Base-by-base conservation (phyloP, 2,113 vertebrate genomes). In the Apistogramma diplotaenia region DNA sequence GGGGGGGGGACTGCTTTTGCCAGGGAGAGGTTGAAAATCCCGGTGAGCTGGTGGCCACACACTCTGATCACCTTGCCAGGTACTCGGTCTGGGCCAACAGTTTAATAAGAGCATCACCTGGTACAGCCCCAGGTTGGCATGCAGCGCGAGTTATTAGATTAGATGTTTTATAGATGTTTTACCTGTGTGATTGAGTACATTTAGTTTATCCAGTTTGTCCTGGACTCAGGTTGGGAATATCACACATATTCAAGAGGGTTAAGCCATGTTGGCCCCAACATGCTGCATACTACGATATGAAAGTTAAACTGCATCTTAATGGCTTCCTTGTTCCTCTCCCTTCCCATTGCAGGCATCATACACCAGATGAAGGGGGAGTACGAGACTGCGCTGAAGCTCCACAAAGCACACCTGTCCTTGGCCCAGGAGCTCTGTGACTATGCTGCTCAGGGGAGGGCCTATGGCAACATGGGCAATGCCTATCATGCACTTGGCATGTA, bases 301-400 rank as follows among this genome's bases (percentile, higher is more conserved):
- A 43, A 43, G 27, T 51, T 79, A 23, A 46, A 37, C 46, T 21
- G 49, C 70, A 25, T 59, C 65, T 65, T 65, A 10, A 54, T 29
- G 62, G 40, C 27, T 49, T 67, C 25, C 23, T 70, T 51, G 65
- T 70, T 67, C 13, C 60, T 71, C 9, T 71, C 12, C 51, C 29
- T 43, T 8, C 73, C 27, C 21, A 11, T 60, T 81, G 13, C 93
- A 99, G 98, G 98, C 16, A 99, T 99, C 89, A 98, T 99, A 53
- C 96, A 99, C 90, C 98, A 99, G 95, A 98, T 99, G 97, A 98
- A 97, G 72, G 97, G 97, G 0, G 97, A 99, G 84, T 99, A 98
- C 0, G 96, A 98, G 43, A 71, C 93, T 0, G 98, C 98, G 0
- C 96, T 99, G 93, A 96, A 96, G 87, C 96, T 98, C 84, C 97